Evolutionary conservation across 2,113 vertebrate species (phyloP).

Genomic region (Oenanthe oenanthe): DNA sequence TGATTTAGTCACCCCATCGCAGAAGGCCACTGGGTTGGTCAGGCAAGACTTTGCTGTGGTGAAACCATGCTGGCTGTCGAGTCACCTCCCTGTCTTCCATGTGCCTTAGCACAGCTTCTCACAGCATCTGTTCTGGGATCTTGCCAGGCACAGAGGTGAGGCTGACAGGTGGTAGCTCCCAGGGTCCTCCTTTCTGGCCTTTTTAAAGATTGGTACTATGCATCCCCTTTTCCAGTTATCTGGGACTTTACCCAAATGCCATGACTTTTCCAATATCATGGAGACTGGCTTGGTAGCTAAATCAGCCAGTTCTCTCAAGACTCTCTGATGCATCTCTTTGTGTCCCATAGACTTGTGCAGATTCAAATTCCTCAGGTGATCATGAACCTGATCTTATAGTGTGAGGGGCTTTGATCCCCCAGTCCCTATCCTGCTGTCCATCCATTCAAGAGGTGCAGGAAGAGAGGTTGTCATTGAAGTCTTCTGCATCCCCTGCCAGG

Average conservation of each 20-base stretch:
- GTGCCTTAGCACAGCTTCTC: not conserved
- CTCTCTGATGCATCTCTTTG: fast-evolving
- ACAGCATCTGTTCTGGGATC: not conserved
- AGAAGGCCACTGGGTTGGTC: not conserved
- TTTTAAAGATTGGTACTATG: not conserved
- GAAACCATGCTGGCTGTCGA: fast-evolving
- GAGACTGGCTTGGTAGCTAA: not conserved
- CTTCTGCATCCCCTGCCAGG: not conserved
- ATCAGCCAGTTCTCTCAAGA: not conserved
- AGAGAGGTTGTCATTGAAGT: not conserved
- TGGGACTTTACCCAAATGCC: not conserved
- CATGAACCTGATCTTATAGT: fast-evolving
- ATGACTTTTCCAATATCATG: not conserved
- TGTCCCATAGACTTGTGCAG: too few species aligned
- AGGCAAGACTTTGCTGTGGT: not conserved
- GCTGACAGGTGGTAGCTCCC: not conserved
- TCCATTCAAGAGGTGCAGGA: not conserved
- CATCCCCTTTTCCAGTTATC: not conserved
- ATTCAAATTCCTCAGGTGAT: not conserved
- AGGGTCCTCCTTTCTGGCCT: not conserved
- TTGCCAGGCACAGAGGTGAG: not conserved
- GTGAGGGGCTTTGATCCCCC: not conserved
- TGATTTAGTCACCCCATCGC: too few species aligned
- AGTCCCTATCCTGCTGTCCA: not conserved
- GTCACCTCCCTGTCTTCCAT: not conserved